phyloP scores from a whole-genome alignment of 2,113 vertebrate species.

The Petrocephalus microphthalmus region DNA sequence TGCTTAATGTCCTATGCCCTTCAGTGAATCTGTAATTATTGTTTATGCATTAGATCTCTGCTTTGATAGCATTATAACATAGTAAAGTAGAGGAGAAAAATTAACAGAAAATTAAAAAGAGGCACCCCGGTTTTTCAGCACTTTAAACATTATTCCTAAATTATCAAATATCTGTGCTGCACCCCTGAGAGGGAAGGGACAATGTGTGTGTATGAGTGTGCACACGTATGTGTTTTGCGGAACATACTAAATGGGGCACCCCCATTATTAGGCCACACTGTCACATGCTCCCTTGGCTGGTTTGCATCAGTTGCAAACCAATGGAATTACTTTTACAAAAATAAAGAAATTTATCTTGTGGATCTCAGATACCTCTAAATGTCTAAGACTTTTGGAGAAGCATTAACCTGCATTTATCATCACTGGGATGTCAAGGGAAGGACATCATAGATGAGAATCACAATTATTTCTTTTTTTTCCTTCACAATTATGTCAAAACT shows the following conservation, averaged over 20 bases:
- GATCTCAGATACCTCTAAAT: neutral
- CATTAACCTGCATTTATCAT: neutral
- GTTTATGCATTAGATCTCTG: neutral
- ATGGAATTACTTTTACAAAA: conserved; percentile 22
- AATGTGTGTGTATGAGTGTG: neutral
- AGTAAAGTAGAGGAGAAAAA: neutral
- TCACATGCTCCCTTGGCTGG: conserved; percentile 50
- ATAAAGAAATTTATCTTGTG: neutral
- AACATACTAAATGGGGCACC: conserved; percentile 46
- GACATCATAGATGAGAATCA: neutral
- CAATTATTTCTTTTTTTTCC: too few species aligned
- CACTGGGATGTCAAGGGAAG: neutral
- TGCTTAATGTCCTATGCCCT: neutral
- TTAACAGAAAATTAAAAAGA: neutral
- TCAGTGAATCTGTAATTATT: neutral
- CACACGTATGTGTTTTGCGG: neutral
- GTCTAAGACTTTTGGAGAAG: neutral
- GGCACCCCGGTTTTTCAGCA: neutral
- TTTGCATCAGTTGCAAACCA: conserved; percentile 35
- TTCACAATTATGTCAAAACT: neutral
- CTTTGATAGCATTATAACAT: neutral
- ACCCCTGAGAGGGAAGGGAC: neutral
- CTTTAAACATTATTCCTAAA: neutral
- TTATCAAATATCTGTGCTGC: neutral
- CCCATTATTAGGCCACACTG: conserved; percentile 57